These are phyloP conservation scores for Istiophorus platypterus DNA, from an alignment of 2,113 vertebrate species.

Conservation along the genomic window DNA sequence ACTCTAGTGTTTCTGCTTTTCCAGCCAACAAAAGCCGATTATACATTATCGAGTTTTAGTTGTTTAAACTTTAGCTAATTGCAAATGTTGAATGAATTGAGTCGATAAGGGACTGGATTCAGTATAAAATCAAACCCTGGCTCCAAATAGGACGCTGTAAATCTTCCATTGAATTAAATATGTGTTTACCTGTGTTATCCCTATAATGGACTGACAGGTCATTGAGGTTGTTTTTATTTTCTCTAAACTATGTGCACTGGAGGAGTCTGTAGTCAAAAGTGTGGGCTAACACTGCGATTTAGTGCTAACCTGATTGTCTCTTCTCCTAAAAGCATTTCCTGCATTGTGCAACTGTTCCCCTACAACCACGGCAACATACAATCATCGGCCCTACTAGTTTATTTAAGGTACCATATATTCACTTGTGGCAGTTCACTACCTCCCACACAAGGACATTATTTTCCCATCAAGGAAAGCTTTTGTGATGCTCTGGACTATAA, in stretches of 20 bases:
- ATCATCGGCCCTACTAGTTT: conserved; percentile 61
- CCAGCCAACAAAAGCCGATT: not conserved
- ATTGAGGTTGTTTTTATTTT: conserved; percentile 44
- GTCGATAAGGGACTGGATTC: conserved; percentile 23
- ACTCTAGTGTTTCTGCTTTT: not conserved
- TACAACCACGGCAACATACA: conserved; percentile 58
- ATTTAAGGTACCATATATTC: conserved; percentile 69
- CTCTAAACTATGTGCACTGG: conserved; percentile 26
- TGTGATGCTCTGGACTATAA: conserved; percentile 59
- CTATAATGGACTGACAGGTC: conserved; percentile 44
- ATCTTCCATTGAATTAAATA: conserved; percentile 28
- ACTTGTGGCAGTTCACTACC: conserved; percentile 53
- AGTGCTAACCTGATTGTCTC: conserved; percentile 60
- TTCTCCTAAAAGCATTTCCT: conserved; percentile 70
- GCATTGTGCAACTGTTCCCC: conserved; percentile 57
- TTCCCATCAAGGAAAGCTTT: conserved; percentile 56
- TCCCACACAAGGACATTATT: conserved; percentile 58
- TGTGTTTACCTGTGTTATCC: conserved; percentile 24
- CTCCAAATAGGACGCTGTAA: not conserved
- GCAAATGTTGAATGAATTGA: conserved; percentile 22
- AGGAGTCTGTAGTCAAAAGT: conserved; percentile 54
- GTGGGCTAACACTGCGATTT: conserved; percentile 51
- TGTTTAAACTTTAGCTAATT: conserved; percentile 10
- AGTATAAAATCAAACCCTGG: conserved; percentile 1
- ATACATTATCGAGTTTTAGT: not conserved